Evolutionary conservation across 2,888 invertebrate species (phyloP).

Genomic region (Tineola bisselliella): DNA sequence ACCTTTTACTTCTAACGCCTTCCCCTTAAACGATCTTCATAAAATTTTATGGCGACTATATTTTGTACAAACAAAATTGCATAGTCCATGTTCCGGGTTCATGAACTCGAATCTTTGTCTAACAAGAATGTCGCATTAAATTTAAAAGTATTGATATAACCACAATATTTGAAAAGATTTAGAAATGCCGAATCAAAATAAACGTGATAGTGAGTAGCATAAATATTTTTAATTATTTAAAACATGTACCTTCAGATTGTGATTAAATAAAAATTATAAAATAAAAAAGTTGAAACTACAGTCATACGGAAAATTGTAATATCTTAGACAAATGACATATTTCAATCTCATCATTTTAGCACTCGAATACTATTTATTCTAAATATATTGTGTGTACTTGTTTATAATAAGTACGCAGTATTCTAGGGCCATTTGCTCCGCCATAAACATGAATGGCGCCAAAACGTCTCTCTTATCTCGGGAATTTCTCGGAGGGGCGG

Average conservation of each 20-base stretch:
- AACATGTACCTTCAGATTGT: too few species aligned
- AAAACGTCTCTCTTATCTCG: constrained; percentile 68
- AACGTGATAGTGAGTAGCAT: too few species aligned
- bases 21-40: constrained; percentile 40
- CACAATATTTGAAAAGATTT: too few species aligned
- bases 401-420: constrained; percentile 64
- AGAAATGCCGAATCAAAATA: too few species aligned
- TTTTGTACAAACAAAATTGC: constrained; percentile 48
- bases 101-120: too few species aligned
- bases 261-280: too few species aligned
- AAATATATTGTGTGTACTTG: constrained; percentile 45
- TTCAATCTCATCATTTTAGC: constrained; percentile 26
- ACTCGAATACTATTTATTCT: constrained; percentile 20
- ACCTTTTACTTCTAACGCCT: constrained; percentile 28
- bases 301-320: neutral
- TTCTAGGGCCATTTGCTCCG: constrained; percentile 62
- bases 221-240: too few species aligned
- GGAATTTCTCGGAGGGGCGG: constrained; percentile 60
- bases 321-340: constrained; percentile 15
- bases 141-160: too few species aligned
- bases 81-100: neutral
- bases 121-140: too few species aligned
- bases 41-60: constrained; percentile 55
- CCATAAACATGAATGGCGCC: constrained; percentile 67
- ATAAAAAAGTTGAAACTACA: too few species aligned